A percentile compares a stretch with the other conserved stretches of the same genome.
These are phyloP conservation scores for Parapristionchus giblindavisi DNA, from an alignment of 2,888 invertebrate species.

Conservation along the genomic window DNA sequence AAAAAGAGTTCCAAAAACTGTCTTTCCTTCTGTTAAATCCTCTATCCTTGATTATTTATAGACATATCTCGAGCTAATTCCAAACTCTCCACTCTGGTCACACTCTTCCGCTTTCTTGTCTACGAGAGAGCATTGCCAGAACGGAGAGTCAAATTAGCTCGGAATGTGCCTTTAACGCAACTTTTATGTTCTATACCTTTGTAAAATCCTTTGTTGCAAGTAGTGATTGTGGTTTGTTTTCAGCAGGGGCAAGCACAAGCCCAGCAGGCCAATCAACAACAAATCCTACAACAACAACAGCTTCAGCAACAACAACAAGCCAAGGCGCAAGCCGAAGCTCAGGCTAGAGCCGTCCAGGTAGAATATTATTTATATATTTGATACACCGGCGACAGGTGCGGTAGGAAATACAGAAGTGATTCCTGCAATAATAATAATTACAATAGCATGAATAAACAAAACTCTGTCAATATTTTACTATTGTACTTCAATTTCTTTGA, in stretches of 20 bases:
- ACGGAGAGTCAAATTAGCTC: too few relatives aligned
- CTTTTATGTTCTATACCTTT: too few relatives aligned
- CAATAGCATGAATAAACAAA: not conserved
- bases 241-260: not conserved
- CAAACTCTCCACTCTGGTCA: too few relatives aligned
- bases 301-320: slow-evolving; percentile 24
- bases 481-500: not conserved
- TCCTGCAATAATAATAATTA: not conserved
- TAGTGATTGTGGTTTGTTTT: slow-evolving; percentile 2
- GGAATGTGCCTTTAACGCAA: too few relatives aligned
- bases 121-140: too few relatives aligned
- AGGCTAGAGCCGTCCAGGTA: slow-evolving; percentile 34
- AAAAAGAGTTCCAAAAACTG: not conserved
- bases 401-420: not conserved
- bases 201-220: too few relatives aligned
- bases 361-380: not conserved
- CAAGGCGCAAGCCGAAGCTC: slow-evolving; percentile 38
- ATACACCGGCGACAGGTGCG: not conserved
- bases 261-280: slow-evolving; percentile 5
- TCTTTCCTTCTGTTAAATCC: too few relatives aligned
- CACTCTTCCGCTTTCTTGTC: too few relatives aligned
- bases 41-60: too few relatives aligned
- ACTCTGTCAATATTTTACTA: too few relatives aligned
- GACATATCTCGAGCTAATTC: too few relatives aligned
- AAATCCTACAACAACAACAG: slow-evolving; percentile 17